These are phyloP conservation scores for Eretmocerus hayati DNA, from an alignment of 2,888 invertebrate genomes.

Conservation along the genomic window DNA sequence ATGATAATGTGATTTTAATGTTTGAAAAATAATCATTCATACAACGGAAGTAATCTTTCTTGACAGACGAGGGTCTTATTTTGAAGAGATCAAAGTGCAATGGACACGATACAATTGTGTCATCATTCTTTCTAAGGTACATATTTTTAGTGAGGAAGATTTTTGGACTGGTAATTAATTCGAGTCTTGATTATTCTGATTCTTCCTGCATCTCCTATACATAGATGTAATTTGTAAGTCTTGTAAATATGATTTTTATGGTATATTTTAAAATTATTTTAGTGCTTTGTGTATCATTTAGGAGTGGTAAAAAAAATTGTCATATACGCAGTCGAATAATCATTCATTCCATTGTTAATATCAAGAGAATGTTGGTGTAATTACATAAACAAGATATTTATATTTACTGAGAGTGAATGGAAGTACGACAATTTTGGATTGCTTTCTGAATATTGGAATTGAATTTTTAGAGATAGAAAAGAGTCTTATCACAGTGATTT, in stretches of 20 bases:
- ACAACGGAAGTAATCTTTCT: neutral
- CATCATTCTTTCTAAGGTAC: conserved; percentile 30
- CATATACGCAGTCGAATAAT: conserved; percentile 23
- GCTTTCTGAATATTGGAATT: conserved; percentile 2
- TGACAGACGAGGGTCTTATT: conserved; percentile 1
- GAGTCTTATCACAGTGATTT: neutral
- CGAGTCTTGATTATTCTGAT: neutral
- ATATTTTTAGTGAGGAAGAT: conserved; percentile 17
- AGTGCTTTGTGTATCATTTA: conserved; percentile 41
- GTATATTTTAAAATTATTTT: conserved; percentile 38
- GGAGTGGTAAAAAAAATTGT: conserved; percentile 18
- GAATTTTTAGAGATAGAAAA: too few relatives aligned
- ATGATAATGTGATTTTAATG: conserved; percentile 1
- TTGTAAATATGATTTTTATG: conserved; percentile 44
- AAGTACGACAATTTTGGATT: conserved; percentile 6
- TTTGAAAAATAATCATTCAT: neutral
- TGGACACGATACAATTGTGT: conserved; percentile 36
- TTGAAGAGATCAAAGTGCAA: conserved; percentile 29
- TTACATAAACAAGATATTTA: conserved; percentile 29
- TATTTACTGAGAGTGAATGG: conserved; percentile 26
- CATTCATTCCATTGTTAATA: conserved; percentile 41
- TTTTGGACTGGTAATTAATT: conserved; percentile 12
- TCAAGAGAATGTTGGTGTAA: conserved; percentile 24
- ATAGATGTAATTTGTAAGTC: conserved; percentile 44
- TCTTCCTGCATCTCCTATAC: conserved; percentile 15